These are phyloP conservation scores for Chiropotes sagulatus DNA, from an alignment of 2,797 vertebrate species.

Conservation along the genomic window DNA sequence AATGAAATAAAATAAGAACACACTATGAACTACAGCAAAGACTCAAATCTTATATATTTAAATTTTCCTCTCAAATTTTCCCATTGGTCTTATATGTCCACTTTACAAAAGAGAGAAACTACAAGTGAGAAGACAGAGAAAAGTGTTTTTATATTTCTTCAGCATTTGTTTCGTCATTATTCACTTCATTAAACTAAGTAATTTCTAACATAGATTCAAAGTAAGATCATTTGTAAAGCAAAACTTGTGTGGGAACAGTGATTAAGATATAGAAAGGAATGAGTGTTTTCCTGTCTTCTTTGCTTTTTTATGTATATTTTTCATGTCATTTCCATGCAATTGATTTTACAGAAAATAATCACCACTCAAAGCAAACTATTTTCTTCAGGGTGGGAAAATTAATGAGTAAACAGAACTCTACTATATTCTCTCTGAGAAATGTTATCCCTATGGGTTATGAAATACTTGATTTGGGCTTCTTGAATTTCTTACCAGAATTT, in stretches of 20 bases:
- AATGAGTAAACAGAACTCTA: background rate
- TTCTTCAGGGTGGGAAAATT: background rate
- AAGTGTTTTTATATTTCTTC: slow-evolving; percentile 24
- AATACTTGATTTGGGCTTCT: slow-evolving; percentile 33
- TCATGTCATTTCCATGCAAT: background rate
- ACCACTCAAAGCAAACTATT: background rate
- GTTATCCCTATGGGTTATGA: slow-evolving; percentile 11
- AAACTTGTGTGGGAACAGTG: background rate
- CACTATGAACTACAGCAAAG: background rate
- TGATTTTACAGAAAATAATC: background rate
- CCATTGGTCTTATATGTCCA: slow-evolving; percentile 5
- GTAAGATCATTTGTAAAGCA: background rate
- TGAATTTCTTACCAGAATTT: slow-evolving; percentile 39
- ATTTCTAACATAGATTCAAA: slow-evolving; percentile 50
- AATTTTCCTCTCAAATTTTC: slow-evolving; percentile 26
- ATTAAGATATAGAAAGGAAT: background rate
- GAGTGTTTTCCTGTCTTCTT: background rate
- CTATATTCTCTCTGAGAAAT: background rate
- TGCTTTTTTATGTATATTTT: background rate
- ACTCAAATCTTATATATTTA: background rate
- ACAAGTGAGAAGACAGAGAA: slow-evolving; percentile 30
- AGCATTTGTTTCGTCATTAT: slow-evolving; percentile 17
- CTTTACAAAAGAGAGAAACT: slow-evolving; percentile 27
- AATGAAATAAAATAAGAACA: background rate
- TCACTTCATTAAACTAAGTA: background rate